Evolutionary conservation across 2,113 vertebrate genomes (phyloP), one percentile per base, ranked within the genome.

Genomic region (Jacana jacana): DNA sequence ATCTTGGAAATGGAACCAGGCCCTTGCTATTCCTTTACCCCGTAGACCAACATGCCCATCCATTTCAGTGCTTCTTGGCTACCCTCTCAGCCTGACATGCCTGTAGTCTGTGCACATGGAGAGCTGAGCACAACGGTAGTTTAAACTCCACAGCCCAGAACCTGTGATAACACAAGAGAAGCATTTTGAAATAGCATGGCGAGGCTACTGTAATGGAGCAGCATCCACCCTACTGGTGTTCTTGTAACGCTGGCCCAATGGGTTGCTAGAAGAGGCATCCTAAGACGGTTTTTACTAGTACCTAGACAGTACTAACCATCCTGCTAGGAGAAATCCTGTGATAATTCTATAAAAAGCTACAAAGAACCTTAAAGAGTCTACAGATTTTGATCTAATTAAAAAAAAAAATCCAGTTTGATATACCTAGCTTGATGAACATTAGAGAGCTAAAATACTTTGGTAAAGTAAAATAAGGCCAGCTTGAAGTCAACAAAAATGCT

Each of bases 401-500:
- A 5, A 60, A 51, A 60, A 30, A 54, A 66, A 27, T 30, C 27
- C 48, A 44, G 14, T 58, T 81, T 84, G 37, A 72, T n/a, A 60
- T 40, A 57, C n/a, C 20, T 54, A 48, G 66, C 25, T 51, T n/a
- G 19, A 76, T 25, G 24, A 86, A 64, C 33, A 84, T 46, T 35
- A 66, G 25, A 66, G 48, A 57, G n/a, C 63, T 91, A 93, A 89
- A 89, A 92, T 81, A 31, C 73, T 72, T 61, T 24, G 65, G 57
- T 30, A 40, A 89, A 91, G 44, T 70, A 85, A 85, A 73, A 75
- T 48, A 66, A 77, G 30, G 57, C 70, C 72, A 69, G 57, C 80
- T 91, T 87, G 77, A 91, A 95, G 77, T 91, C 55, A 92, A 93
- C 27, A 93, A 84, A 68, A 95, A 91, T 2, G 18, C 69, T 96